phyloP scores from a whole-genome alignment of 2,888 invertebrate species.

The Seira ritae region DNA sequence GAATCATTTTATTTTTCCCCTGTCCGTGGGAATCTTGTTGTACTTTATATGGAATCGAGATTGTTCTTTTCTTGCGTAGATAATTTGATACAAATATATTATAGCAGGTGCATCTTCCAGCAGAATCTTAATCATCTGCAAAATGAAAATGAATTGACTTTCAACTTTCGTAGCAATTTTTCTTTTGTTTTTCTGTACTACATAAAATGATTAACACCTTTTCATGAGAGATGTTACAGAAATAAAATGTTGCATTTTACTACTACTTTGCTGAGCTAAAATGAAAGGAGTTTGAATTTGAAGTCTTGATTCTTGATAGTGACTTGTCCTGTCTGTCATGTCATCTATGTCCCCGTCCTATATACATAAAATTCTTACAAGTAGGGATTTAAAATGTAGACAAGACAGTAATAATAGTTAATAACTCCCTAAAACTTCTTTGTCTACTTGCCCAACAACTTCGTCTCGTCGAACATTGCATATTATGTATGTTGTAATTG shows the following conservation, averaged over 20 bases:
- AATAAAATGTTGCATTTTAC: background rate
- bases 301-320: background rate
- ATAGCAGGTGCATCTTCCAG: too few species aligned
- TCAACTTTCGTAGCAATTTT: background rate
- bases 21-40: too few species aligned
- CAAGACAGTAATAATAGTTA: too few species aligned
- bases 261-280: background rate
- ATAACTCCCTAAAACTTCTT: too few species aligned
- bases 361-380: constrained; percentile 28
- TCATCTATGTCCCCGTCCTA: constrained; percentile 58
- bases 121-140: background rate
- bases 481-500: too few species aligned
- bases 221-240: background rate
- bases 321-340: background rate
- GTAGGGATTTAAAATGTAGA: too few species aligned
- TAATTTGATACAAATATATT: too few species aligned
- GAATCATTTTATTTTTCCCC: too few species aligned
- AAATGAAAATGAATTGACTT: background rate
- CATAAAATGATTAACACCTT: background rate
- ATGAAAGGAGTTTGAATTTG: background rate
- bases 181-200: background rate
- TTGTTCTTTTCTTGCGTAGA: too few species aligned
- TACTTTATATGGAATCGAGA: too few species aligned
- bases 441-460: too few species aligned
- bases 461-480: too few species aligned